Conservation (phyloP, 2,113 vertebrate species). For the Cochlearius cochlearius region DNA sequence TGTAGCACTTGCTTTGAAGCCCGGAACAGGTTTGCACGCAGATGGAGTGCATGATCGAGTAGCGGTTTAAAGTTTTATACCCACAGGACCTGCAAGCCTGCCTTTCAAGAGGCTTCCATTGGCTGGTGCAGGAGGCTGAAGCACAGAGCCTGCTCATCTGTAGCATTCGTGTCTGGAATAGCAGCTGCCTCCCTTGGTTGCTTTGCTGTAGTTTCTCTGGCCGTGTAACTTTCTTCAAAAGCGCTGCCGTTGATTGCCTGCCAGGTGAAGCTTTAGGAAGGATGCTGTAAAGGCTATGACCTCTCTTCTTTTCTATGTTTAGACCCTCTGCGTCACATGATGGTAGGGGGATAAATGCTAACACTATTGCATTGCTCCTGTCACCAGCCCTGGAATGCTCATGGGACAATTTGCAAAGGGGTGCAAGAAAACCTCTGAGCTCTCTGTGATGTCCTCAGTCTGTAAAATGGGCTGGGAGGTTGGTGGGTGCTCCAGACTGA, state of each 20-base stretch:
- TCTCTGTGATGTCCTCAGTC: neutral
- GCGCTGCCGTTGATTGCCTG: neutral
- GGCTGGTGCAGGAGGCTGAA: neutral
- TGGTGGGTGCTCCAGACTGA: neutral
- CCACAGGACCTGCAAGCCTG: neutral
- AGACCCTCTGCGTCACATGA: neutral
- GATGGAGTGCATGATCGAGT: neutral
- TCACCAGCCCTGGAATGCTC: neutral
- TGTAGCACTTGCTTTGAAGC: conserved; percentile 21
- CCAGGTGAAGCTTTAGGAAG: neutral
- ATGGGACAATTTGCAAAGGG: neutral
- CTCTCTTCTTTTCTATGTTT: neutral
- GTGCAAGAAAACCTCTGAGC: neutral
- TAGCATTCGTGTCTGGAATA: neutral
- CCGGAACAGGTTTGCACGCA: neutral
- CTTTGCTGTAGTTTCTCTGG: neutral
- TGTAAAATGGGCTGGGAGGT: neutral
- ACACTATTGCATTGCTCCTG: neutral
- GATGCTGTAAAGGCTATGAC: neutral
- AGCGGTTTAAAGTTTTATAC: neutral
- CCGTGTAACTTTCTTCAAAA: neutral
- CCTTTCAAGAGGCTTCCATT: neutral
- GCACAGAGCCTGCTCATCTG: neutral
- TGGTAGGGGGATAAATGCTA: neutral
- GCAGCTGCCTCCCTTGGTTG: neutral